Percentiles rank a stretch among this genome's conserved stretches.
Evolutionary conservation across 2,888 invertebrate genomes (phyloP).

Genomic region (Synanthedon tipuliformis): DNA sequence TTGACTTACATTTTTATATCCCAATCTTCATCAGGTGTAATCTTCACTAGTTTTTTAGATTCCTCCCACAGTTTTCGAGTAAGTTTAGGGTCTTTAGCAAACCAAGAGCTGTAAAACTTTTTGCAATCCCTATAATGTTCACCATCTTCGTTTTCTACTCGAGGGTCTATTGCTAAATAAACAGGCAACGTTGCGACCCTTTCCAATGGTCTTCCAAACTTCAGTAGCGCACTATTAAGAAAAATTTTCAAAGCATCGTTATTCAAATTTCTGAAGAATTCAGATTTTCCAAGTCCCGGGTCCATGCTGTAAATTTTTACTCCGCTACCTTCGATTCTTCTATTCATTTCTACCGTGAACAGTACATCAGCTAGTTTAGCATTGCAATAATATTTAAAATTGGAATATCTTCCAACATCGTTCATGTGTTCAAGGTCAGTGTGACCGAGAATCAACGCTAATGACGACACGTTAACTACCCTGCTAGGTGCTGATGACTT

Average conservation of each 20-base stretch:
- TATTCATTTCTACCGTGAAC: constrained; percentile 65
- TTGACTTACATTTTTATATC: constrained; percentile 13
- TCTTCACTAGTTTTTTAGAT: constrained; percentile 31
- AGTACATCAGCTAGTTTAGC: constrained; percentile 39
- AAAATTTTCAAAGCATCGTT: constrained; percentile 16
- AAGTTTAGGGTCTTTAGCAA: constrained; percentile 32
- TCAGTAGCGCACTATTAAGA: constrained; percentile 22
- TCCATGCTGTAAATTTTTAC: constrained; percentile 85
- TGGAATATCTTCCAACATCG: constrained; percentile 72
- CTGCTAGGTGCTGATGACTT: constrained; percentile 40
- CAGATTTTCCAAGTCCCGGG: constrained; percentile 83
- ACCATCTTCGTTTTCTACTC: constrained; percentile 30
- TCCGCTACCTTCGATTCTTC: constrained; percentile 44
- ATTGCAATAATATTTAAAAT: constrained; percentile 69
- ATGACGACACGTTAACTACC: constrained; percentile 43
- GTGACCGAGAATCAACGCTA: constrained; percentile 75
- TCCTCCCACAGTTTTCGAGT: constrained; percentile 31
- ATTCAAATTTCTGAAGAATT: constrained; percentile 75
- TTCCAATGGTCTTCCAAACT: constrained; percentile 26
- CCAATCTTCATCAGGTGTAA: constrained; percentile 39
- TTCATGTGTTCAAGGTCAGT: constrained; percentile 80
- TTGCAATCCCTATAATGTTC: constrained; percentile 44
- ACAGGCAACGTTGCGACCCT: constrained; percentile 39
- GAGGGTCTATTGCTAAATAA: constrained; percentile 36
- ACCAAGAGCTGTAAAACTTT: constrained; percentile 49